Evolutionary conservation across 2,113 vertebrate species (phyloP).

Genomic region (Sylvietta virens): DNA sequence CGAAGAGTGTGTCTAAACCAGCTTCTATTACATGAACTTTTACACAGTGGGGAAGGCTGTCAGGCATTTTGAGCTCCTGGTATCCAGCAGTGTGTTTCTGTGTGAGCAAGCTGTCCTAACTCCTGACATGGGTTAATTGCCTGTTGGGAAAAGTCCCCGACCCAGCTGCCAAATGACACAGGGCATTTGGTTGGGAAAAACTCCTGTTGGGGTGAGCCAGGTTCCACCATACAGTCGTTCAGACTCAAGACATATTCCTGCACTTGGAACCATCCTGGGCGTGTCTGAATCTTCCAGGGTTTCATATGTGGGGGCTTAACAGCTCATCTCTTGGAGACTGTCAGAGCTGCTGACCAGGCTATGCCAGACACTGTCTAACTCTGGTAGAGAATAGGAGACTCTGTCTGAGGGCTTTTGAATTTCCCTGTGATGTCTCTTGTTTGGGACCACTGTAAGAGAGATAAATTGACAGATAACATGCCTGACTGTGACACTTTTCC

Average conservation of each 20-base stretch:
- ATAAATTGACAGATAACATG: neutral
- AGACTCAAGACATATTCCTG: rapidly evolving
- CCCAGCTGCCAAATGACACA: neutral
- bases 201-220: rapidly evolving
- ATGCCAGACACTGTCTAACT: neutral
- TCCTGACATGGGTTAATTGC: neutral
- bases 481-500: neutral
- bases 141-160: neutral
- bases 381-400: neutral
- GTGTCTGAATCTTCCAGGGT: neutral
- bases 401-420: neutral
- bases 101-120: neutral
- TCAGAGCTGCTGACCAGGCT: neutral
- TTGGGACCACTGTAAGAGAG: neutral
- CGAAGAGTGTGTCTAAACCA: rapidly evolving
- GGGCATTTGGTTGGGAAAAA: neutral
- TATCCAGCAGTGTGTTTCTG: neutral
- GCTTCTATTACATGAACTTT: neutral
- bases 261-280: neutral
- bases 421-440: neutral
- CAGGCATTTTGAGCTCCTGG: rapidly evolving
- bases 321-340: neutral
- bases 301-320: neutral
- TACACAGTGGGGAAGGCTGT: neutral
- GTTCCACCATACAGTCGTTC: rapidly evolving